Percentiles rank a stretch among this genome's conserved stretches.
Evolutionary conservation across 2,888 invertebrate genomes (phyloP).

Genomic region (Deilephila porcellus): DNA sequence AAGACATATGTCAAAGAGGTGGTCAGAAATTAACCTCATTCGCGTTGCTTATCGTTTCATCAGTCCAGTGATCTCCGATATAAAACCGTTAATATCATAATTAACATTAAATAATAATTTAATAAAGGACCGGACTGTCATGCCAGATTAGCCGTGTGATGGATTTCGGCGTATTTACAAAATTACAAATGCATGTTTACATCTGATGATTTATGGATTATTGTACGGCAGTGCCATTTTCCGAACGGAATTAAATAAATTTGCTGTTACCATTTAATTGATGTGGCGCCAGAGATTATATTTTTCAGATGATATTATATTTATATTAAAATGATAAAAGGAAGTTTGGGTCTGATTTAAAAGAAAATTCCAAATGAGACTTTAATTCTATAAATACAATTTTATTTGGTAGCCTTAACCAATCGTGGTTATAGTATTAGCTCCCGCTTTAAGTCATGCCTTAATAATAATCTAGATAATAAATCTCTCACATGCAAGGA

Average conservation of each 20-base stretch:
- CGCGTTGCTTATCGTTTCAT: neutral
- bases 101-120: conserved; percentile 25
- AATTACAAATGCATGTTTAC: neutral
- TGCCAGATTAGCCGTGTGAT: conserved; percentile 14
- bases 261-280: conserved; percentile 18
- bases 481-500: too few relatives aligned
- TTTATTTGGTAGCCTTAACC: too few relatives aligned
- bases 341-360: neutral
- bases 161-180: conserved; percentile 15
- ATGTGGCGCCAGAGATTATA: conserved; percentile 9
- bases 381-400: too few relatives aligned
- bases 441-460: too few relatives aligned
- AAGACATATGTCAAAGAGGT: conserved; percentile 13
- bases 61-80: conserved; percentile 13
- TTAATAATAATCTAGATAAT: too few relatives aligned
- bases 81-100: conserved; percentile 21
- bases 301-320: neutral
- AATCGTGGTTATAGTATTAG: too few relatives aligned
- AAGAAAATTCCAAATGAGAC: neutral
- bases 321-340: conserved; percentile 12
- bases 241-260: neutral
- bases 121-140: conserved; percentile 20
- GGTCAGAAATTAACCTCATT: conserved; percentile 26
- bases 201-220: neutral
- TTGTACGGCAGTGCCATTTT: neutral